Base-by-base conservation (phyloP, 2,888 invertebrate species). In the Philopedon plagiatum region DNA sequence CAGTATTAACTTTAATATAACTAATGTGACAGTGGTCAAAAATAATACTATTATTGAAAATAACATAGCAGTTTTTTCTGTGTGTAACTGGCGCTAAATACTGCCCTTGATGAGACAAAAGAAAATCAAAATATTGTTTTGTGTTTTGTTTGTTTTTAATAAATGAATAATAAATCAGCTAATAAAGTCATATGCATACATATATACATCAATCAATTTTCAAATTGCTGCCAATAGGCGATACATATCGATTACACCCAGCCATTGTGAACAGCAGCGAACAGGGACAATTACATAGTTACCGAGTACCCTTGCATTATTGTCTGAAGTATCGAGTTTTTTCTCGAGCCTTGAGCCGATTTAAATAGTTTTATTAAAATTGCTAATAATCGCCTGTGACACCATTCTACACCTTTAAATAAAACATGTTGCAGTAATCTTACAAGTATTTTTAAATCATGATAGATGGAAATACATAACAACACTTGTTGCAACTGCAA, bases 361-460 rank as follows among this genome's bases (percentile, higher is more conserved):
- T 71, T 41, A 41, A 65, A 66, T 56, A 54, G 61, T 69, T 69
- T 69, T 69, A 71, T 71, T 71, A 64, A 71, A 61, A 71, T 71
- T 71, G 71, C 71, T 66, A 66, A 66, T 66, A 66, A 62, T 66
- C 56, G 69, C 44, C 69, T 69, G 62, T 62, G 69, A 69, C 69
- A 69, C 69, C 69, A 69, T 69, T 69, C 56, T 69, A 41, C 62
- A 69, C 69, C 69, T 69, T 69, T 69, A 69, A 69, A 69, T 69
- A 69, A 69, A 69, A 32, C 62, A 68, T 39, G 49, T 68, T 67
- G 44, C 60, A n/a, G 56, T 65, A 65, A 57, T 65, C 56, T 57
- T 54, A 61, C 41, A 58, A 44, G 41, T 69, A 69, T 69, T 69
- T 69, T 69, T 69, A 69, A 69, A 69, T 37, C 61, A 26, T 68